phyloP scores from a whole-genome alignment of 2,888 invertebrate species.

The Drosophila robusta region DNA sequence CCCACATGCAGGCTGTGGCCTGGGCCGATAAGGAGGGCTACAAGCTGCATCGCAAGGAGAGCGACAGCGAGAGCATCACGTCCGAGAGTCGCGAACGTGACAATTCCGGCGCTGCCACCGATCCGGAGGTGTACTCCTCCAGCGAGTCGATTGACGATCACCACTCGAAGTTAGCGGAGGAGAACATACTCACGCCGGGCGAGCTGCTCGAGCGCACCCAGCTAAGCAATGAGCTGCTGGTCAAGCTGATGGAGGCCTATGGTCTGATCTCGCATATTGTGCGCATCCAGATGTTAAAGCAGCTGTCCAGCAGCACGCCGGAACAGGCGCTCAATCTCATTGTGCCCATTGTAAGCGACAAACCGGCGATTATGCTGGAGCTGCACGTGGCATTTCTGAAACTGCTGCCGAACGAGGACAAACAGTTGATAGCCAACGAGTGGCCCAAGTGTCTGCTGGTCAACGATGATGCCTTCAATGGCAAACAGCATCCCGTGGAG shows the following conservation, averaged over 20 bases:
- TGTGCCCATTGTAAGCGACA: conserved; percentile 83
- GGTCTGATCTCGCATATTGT: conserved; percentile 81
- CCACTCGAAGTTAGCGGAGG: conserved; percentile 55
- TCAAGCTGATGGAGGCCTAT: conserved; percentile 81
- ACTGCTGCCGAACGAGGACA: conserved; percentile 83
- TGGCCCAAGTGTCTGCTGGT: conserved; percentile 84
- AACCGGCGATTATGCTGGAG: conserved; percentile 82
- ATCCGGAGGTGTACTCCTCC: conserved; percentile 72
- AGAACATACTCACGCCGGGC: conserved; percentile 33
- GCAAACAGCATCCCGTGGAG: conserved; percentile 83
- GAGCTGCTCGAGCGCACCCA: conserved; percentile 71
- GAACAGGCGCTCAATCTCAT: conserved; percentile 81
- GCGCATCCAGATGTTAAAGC: conserved; percentile 82
- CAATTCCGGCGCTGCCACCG: conserved; percentile 50
- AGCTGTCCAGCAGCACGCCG: conserved; percentile 81
- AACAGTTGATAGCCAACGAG: conserved; percentile 83
- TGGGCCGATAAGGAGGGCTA: conserved; percentile 84
- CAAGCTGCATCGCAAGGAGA: conserved; percentile 70
- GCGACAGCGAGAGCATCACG: conserved; percentile 52
- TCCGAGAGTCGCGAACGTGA: conserved; percentile 57
- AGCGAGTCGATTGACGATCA: conserved; percentile 76
- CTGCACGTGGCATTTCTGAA: conserved; percentile 83
- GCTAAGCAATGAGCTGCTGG: conserved; percentile 77
- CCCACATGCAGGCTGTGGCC: conserved; percentile 84
- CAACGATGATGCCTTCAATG: conserved; percentile 78